phyloP scores from a whole-genome alignment of 2,113 vertebrate species.

The Gyps fulvus region DNA sequence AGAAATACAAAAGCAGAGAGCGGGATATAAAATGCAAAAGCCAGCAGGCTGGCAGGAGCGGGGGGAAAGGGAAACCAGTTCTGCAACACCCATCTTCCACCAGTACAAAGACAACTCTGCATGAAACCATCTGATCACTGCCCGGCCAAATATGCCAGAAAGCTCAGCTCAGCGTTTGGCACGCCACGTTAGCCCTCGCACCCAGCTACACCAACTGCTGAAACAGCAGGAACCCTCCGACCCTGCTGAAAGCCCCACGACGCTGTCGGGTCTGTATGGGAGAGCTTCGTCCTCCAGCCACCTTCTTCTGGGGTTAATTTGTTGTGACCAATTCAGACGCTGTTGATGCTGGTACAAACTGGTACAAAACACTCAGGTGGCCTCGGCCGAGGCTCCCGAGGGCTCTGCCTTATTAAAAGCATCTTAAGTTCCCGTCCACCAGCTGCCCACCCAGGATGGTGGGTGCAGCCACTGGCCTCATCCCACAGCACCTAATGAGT shows the following conservation, averaged over 20 bases:
- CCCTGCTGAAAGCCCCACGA: background rate
- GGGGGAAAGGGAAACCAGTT: background rate
- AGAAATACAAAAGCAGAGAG: background rate
- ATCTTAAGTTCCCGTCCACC: background rate
- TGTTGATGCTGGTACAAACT: background rate
- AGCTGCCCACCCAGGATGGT: background rate
- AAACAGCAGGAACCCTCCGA: background rate
- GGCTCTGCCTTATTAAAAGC: background rate
- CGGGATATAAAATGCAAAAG: background rate
- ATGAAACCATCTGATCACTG: background rate
- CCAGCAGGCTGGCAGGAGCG: background rate
- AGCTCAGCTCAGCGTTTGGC: background rate
- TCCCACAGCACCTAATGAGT: background rate
- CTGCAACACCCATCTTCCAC: background rate
- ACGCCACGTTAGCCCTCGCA: fast-evolving
- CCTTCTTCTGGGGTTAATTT: background rate
- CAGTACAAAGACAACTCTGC: background rate
- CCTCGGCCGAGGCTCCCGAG: background rate
- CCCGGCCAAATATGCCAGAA: fast-evolving
- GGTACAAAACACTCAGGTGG: background rate
- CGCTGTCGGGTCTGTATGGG: fast-evolving
- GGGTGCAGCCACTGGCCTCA: background rate
- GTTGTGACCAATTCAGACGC: background rate
- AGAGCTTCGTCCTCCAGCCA: background rate
- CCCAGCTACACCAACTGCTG: background rate